Conservation (phyloP, 2,113 vertebrate species). For the Gallinago jamesoni region DNA sequence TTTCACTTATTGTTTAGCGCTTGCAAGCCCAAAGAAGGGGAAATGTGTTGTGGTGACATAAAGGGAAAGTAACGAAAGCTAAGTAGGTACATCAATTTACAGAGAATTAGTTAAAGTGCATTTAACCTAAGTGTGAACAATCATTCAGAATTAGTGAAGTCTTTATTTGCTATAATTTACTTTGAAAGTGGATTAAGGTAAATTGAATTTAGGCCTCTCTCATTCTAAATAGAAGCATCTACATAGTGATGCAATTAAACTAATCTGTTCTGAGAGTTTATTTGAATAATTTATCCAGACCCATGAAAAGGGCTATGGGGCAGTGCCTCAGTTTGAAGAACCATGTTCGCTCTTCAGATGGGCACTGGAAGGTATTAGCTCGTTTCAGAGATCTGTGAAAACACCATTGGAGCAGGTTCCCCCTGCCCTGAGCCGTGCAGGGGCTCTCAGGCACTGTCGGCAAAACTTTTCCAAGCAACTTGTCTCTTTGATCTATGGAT, state of each 20-base stretch:
- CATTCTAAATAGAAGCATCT: constrained; percentile 40
- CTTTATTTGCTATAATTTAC: constrained; percentile 50
- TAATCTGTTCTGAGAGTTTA: not conserved
- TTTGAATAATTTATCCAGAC: not conserved
- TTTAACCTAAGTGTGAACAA: constrained; percentile 49
- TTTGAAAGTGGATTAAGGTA: constrained; percentile 48
- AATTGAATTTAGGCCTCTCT: constrained; percentile 49
- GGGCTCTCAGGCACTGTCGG: not conserved
- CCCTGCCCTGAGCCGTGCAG: rapidly evolving
- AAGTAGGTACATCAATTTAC: not conserved
- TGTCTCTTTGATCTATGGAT: not conserved
- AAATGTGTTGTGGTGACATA: not conserved
- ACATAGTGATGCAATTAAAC: constrained; percentile 25
- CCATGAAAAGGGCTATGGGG: not conserved
- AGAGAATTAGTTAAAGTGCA: constrained; percentile 15
- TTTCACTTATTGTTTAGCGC: not conserved
- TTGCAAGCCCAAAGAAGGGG: not conserved
- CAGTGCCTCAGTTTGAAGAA: not conserved
- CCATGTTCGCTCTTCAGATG: not conserved
- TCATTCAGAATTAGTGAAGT: constrained; percentile 44
- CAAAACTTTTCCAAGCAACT: not conserved
- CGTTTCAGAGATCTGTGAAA: not conserved
- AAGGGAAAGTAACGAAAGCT: constrained; percentile 8
- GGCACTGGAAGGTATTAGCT: not conserved
- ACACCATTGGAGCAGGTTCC: not conserved